phyloP scores from a whole-genome alignment of 2,113 vertebrate species.

The Benitochromis conjunctus region DNA sequence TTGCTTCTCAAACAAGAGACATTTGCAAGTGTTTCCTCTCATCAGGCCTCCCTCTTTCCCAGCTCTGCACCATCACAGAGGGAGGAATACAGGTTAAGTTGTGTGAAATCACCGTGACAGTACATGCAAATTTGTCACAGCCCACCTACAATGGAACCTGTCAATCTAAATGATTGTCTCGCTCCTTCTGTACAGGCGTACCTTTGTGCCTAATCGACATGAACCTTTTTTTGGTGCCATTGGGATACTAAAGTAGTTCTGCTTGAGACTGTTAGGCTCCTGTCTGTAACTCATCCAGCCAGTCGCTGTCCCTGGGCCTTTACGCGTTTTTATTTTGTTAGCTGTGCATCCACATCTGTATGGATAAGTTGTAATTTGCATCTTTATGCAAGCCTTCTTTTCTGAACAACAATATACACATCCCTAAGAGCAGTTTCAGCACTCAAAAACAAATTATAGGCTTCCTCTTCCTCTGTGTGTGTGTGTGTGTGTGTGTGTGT shows the following conservation, averaged over 20 bases:
- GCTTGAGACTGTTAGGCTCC: neutral
- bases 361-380: constrained; percentile 44
- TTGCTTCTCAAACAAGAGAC: constrained; percentile 51
- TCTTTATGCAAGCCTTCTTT: constrained; percentile 37
- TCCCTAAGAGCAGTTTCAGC: constrained; percentile 3
- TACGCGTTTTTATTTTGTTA: constrained; percentile 10
- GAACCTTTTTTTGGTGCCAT: neutral
- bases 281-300: constrained; percentile 8
- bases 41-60: constrained; percentile 22
- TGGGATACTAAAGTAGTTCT: neutral
- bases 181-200: neutral
- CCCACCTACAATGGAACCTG: constrained; percentile 57
- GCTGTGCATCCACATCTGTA: neutral
- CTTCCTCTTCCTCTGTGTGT: neutral
- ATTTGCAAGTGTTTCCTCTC: constrained; percentile 65
- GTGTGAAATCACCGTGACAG: constrained; percentile 69
- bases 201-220: neutral
- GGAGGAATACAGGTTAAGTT: constrained; percentile 68
- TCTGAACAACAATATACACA: constrained; percentile 34
- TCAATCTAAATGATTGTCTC: constrained; percentile 38
- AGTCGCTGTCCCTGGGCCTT: neutral
- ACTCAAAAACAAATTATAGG: constrained; percentile 1
- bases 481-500: neutral
- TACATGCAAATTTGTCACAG: constrained; percentile 60
- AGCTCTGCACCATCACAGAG: constrained; percentile 33